Conservation (phyloP, 2,888 invertebrate species). For the Agonopterix alstromeriana region DNA sequence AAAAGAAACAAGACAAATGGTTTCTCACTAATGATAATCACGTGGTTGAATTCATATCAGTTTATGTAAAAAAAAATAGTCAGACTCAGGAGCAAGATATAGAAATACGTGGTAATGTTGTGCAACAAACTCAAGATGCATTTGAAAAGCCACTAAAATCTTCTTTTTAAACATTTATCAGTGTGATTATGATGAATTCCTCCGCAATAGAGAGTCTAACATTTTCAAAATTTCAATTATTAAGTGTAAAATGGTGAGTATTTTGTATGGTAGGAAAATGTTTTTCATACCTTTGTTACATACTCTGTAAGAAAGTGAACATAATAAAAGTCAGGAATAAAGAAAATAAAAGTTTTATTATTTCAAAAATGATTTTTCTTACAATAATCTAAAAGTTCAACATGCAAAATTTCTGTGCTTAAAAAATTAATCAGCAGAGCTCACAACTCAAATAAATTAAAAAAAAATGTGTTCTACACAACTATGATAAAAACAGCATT, state of each 20-base stretch:
- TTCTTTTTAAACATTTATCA: constrained; percentile 10
- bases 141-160: constrained; percentile 12
- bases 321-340: too few relatives aligned
- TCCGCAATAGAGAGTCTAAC: background rate
- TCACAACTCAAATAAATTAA: too few relatives aligned
- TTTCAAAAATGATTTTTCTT: too few relatives aligned
- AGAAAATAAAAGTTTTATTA: too few relatives aligned
- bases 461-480: too few relatives aligned
- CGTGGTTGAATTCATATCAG: constrained; percentile 5
- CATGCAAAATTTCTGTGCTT: too few relatives aligned
- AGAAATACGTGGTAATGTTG: constrained; percentile 7
- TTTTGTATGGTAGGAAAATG: background rate
- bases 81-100: constrained; percentile 7
- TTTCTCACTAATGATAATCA: constrained; percentile 9
- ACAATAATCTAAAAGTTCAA: too few relatives aligned
- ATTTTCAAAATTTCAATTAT: constrained; percentile 1
- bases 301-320: background rate
- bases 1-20: constrained; percentile 10
- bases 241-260: constrained; percentile 4
- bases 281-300: constrained; percentile 7
- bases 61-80: constrained; percentile 1
- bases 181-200: constrained; percentile 2
- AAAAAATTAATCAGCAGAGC: too few relatives aligned
- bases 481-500: too few relatives aligned
- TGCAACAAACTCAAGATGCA: constrained; percentile 4